phyloP scores from a whole-genome alignment of 2,888 invertebrate genomes.

The Hecatera dysodea region DNA sequence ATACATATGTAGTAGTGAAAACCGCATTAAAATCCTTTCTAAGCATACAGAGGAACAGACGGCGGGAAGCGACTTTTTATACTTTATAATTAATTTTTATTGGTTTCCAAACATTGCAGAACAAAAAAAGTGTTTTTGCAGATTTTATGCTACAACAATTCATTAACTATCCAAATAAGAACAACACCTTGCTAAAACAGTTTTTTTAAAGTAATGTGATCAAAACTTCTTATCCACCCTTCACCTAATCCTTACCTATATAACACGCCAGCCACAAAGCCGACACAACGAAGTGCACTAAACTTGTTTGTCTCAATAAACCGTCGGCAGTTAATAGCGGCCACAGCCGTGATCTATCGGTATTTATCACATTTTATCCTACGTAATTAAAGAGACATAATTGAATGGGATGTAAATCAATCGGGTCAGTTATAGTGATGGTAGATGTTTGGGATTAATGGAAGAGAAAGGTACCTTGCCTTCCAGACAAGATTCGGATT shows the following conservation, averaged over 20 bases:
- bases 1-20: too few relatives aligned
- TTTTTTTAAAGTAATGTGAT: not conserved
- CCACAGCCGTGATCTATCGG: constrained; percentile 66
- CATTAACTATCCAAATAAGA: too few relatives aligned
- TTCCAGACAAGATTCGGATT: not conserved
- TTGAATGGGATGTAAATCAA: constrained; percentile 61
- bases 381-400: constrained; percentile 62
- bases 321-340: constrained; percentile 64
- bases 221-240: constrained; percentile 21
- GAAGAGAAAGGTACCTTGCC: not conserved
- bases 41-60: too few relatives aligned
- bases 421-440: constrained; percentile 19
- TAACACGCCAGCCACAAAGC: constrained; percentile 45
- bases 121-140: too few relatives aligned
- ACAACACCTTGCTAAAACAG: too few relatives aligned
- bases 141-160: too few relatives aligned
- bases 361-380: constrained; percentile 61
- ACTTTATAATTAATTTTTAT: too few relatives aligned
- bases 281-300: constrained; percentile 62
- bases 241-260: constrained; percentile 11
- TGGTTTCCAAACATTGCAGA: too few relatives aligned
- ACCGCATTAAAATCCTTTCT: too few relatives aligned
- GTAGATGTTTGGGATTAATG: not conserved
- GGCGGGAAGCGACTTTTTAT: too few relatives aligned
- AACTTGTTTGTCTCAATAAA: constrained; percentile 72